A percentile compares a stretch with the other conserved stretches of the same genome.
Evolutionary conservation across 2,113 vertebrate genomes (phyloP).

Genomic region (Cebus imitator): DNA sequence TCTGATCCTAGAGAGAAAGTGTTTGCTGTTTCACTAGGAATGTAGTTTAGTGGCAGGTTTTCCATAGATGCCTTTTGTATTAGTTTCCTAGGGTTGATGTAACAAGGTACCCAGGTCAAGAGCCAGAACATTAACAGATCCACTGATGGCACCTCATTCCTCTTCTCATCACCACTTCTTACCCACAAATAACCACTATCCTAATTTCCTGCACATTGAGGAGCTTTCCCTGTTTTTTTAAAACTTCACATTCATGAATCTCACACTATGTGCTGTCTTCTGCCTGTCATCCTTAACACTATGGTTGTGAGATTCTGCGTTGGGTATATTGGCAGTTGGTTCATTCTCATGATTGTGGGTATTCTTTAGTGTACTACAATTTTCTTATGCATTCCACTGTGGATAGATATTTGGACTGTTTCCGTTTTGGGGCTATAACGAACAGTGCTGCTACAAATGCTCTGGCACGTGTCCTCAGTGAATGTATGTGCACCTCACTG

Average conservation of each 20-base stretch:
- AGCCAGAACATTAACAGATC: not conserved
- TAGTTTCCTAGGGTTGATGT: not conserved
- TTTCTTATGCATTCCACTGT: too few relatives aligned
- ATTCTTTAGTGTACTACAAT: not conserved
- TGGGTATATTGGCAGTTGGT: not conserved
- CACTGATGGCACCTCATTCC: too few relatives aligned
- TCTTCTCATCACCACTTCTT: not conserved
- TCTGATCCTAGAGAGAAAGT: too few relatives aligned
- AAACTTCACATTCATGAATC: too few relatives aligned
- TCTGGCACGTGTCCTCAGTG: not conserved
- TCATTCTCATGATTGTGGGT: not conserved
- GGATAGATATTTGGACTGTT: not conserved
- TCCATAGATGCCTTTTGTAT: not conserved
- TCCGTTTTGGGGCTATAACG: not conserved
- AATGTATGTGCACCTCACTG: fast-evolving
- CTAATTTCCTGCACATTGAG: not conserved
- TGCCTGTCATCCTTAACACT: not conserved
- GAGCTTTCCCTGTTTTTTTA: not conserved
- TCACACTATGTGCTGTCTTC: not conserved
- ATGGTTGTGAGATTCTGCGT: not conserved
- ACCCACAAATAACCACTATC: not conserved
- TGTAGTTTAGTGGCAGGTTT: not conserved
- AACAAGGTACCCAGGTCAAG: not conserved
- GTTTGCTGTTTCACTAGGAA: not conserved
- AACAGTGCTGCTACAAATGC: not conserved